Conservation (phyloP, 2,113 vertebrate genomes). For the Muscicapa adusta region DNA sequence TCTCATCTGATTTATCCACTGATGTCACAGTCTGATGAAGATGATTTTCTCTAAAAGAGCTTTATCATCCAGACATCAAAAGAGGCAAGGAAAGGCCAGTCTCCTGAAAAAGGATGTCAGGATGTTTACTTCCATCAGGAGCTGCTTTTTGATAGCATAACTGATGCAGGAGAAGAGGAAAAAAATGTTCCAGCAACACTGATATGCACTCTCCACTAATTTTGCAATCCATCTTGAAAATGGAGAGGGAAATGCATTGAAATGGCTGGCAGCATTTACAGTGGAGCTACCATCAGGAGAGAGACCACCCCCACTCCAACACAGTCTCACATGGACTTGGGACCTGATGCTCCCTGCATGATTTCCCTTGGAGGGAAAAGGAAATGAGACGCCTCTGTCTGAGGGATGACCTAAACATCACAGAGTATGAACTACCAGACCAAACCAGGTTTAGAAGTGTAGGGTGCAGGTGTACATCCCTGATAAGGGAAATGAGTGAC, state of each 20-base stretch:
- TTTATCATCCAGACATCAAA: conserved; percentile 34
- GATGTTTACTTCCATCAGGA: conserved; percentile 41
- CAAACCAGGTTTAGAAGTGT: background rate
- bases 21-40: conserved; percentile 26
- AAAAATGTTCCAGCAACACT: background rate
- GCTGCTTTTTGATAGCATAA: conserved; percentile 29
- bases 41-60: conserved; percentile 25
- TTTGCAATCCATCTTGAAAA: background rate
- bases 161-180: background rate
- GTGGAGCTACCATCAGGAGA: background rate
- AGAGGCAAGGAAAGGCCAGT: conserved; percentile 9
- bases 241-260: background rate
- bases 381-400: background rate
- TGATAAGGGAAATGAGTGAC: background rate
- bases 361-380: background rate
- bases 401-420: background rate
- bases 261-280: background rate
- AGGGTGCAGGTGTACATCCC: background rate
- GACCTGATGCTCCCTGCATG: background rate
- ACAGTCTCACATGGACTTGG: background rate
- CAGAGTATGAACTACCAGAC: background rate
- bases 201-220: background rate
- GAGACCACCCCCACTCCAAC: background rate
- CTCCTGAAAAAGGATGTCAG: background rate
- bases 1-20: conserved; percentile 7